Evolutionary conservation across 2,888 invertebrate genomes (phyloP).

Genomic region (Pinctada fucata): DNA sequence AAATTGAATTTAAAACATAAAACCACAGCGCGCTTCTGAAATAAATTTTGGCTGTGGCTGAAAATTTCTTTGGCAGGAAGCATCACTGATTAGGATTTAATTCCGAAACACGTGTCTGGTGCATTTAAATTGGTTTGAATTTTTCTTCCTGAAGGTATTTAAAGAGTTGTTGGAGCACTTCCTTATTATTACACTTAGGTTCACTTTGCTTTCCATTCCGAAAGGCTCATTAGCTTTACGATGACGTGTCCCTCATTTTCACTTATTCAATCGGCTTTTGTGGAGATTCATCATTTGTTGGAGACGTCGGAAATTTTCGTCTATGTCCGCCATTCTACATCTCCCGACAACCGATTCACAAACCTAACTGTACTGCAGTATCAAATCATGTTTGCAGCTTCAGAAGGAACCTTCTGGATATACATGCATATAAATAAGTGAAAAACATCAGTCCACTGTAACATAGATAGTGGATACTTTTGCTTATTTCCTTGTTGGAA

Average conservation of each 20-base stretch:
- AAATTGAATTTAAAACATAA: too few species aligned
- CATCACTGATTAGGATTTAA: too few species aligned
- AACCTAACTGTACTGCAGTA: conserved; percentile 5
- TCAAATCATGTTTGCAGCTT: neutral
- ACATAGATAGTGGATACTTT: neutral
- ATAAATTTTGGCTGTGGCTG: too few species aligned
- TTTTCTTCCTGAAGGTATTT: too few species aligned
- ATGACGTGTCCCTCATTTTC: neutral
- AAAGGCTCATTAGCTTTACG: neutral
- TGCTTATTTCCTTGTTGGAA: conserved; percentile 1
- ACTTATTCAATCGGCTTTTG: neutral
- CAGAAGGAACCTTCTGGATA: conserved; percentile 1
- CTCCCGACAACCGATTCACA: neutral
- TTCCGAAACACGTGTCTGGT: too few species aligned
- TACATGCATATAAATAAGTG: neutral
- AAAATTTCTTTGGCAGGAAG: too few species aligned
- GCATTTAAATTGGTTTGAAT: too few species aligned
- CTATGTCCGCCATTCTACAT: neutral
- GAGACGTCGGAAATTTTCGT: neutral
- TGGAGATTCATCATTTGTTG: neutral
- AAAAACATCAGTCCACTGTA: conserved; percentile 3
- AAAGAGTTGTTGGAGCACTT: too few species aligned
- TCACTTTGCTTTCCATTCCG: neutral
- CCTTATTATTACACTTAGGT: neutral
- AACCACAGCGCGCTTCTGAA: too few species aligned